These are phyloP conservation scores for Myiozetetes cayanensis DNA, from an alignment of 2,113 vertebrate genomes.

Conservation along the genomic window DNA sequence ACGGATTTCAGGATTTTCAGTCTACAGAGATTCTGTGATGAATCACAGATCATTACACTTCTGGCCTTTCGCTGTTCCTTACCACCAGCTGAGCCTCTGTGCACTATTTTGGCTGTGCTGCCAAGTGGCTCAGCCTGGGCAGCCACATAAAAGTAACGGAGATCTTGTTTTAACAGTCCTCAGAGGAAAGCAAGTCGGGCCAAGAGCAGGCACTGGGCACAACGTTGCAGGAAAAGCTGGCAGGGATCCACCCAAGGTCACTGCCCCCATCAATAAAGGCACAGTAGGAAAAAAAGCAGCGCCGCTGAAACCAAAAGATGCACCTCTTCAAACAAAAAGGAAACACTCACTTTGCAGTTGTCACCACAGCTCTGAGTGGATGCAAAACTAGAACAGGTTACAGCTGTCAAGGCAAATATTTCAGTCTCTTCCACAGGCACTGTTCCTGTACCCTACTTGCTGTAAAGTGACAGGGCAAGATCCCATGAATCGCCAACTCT, in stretches of 20 bases:
- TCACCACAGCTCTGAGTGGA: neutral
- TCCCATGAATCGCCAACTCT: neutral
- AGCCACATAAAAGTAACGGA: neutral
- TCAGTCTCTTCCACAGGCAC: neutral
- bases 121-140: neutral
- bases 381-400: neutral
- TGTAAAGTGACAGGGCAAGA: neutral
- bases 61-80: neutral
- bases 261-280: neutral
- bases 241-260: neutral
- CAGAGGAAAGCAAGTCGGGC: neutral
- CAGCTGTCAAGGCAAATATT: neutral
- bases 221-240: neutral
- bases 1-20: neutral
- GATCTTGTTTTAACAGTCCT: neutral
- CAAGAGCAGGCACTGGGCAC: neutral
- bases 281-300: neutral
- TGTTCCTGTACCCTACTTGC: neutral
- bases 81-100: neutral
- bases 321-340: neutral
- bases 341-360: neutral
- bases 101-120: neutral
- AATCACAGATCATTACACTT: neutral
- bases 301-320: neutral
- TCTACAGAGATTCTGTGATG: neutral